Conservation (phyloP, 2,888 invertebrate species). For the Leptura quadrifasciata region DNA sequence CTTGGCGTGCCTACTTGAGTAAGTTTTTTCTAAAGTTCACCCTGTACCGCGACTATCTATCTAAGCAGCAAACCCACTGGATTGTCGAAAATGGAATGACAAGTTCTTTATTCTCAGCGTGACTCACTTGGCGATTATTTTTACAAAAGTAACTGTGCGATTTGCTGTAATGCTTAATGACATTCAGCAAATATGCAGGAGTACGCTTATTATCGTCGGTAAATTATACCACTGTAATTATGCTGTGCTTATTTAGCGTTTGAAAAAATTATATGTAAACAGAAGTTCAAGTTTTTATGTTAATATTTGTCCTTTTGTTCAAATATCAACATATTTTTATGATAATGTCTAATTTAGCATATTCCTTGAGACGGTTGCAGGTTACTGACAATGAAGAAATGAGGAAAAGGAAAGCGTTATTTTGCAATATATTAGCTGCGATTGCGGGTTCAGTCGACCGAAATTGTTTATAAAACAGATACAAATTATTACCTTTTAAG, state of each 20-base stretch:
- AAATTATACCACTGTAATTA: slow-evolving; percentile 14
- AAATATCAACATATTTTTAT: slow-evolving; percentile 6
- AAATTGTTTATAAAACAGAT: too few species aligned
- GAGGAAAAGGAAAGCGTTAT: neutral
- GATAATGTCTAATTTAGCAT: slow-evolving; percentile 1
- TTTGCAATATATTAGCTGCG: neutral
- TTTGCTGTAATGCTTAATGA: slow-evolving; percentile 10
- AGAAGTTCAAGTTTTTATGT: slow-evolving; percentile 13
- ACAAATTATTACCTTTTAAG: too few species aligned
- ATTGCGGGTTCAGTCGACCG: too few species aligned
- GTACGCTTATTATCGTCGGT: neutral
- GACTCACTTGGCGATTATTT: slow-evolving; percentile 56
- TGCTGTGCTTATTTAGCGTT: slow-evolving; percentile 2
- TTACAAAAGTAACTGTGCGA: slow-evolving; percentile 47
- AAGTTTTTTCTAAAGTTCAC: slow-evolving; percentile 30
- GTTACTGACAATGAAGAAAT: neutral
- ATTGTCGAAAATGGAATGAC: slow-evolving; percentile 63
- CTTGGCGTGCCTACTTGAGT: neutral
- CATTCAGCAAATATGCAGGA: neutral
- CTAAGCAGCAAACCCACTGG: slow-evolving; percentile 57
- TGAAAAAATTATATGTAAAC: neutral
- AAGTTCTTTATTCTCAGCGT: slow-evolving; percentile 57
- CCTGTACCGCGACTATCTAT: slow-evolving; percentile 44
- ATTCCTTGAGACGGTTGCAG: slow-evolving; percentile 9
- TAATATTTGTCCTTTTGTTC: slow-evolving; percentile 1